Percentiles rank a stretch among this genome's conserved stretches.
Conservation (phyloP, 2,888 invertebrate genomes). For the Frankliniella fusca region DNA sequence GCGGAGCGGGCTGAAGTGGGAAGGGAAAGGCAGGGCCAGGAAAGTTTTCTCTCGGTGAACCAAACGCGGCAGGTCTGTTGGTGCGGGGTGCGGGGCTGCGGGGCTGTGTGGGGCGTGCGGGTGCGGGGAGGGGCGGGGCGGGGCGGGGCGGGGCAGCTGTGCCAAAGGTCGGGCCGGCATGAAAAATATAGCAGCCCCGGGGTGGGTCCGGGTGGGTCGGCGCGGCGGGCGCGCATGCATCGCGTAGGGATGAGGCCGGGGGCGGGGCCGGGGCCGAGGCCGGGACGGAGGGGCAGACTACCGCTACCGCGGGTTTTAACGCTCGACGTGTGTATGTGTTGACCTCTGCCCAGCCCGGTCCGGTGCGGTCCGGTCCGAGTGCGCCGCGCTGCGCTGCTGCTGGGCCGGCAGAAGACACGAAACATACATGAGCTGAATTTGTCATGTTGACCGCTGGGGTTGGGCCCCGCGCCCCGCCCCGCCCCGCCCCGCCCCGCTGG, state of each 20-base stretch:
- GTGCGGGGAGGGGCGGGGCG: not conserved
- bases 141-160: not conserved
- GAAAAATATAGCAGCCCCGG: constrained; percentile 19
- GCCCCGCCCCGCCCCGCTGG: not conserved
- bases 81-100: not conserved
- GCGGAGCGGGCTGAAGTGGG: not conserved
- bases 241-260: not conserved
- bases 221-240: no score
- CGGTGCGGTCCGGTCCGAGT: no score
- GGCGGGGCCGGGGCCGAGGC: not conserved
- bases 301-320: no score
- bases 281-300: not conserved
- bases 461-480: not conserved
- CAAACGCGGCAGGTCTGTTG: no score
- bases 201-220: no score
- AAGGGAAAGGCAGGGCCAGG: not conserved
- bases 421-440: no score
- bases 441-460: no score
- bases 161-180: constrained; percentile 2
- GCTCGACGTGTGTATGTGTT: no score
- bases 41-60: not conserved
- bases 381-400: no score
- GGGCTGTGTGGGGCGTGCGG: not conserved
- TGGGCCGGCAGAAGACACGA: no score
- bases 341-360: no score